Conservation (phyloP, 2,888 invertebrate species). For the Saturnia japonica region DNA sequence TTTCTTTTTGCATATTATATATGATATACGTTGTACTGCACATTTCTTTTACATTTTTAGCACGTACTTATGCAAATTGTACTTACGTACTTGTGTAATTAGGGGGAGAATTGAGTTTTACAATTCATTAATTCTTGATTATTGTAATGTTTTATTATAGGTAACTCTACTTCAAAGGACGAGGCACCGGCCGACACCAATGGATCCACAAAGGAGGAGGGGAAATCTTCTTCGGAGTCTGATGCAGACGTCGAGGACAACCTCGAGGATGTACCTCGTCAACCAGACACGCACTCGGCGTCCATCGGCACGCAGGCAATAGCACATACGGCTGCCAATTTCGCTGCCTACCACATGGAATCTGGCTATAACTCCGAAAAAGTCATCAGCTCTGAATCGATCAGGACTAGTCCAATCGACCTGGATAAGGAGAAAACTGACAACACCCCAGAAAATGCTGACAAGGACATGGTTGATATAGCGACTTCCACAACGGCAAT, state of each 20-base stretch:
- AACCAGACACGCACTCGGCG: conserved; percentile 51
- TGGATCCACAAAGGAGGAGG: conserved; percentile 65
- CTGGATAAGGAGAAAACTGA: conserved; percentile 80
- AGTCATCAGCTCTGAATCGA: conserved; percentile 72
- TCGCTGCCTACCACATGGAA: conserved; percentile 81
- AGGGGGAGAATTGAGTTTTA: neutral
- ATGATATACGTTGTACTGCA: too few species aligned
- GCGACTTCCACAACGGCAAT: conserved; percentile 60
- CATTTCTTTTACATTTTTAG: conserved; percentile 8
- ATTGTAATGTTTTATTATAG: conserved; percentile 45
- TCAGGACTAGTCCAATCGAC: conserved; percentile 73
- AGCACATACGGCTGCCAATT: conserved; percentile 72
- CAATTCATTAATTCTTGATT: neutral
- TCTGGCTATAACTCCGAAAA: conserved; percentile 85
- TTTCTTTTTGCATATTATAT: conserved; percentile 22
- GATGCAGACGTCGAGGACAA: conserved; percentile 93
- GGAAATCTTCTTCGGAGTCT: conserved; percentile 85
- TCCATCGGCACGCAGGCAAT: conserved; percentile 56
- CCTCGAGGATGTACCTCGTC: conserved; percentile 79
- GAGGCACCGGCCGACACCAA: conserved; percentile 53
- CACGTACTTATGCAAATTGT: too few species aligned
- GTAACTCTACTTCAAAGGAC: conserved; percentile 64
- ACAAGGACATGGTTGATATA: conserved; percentile 81
- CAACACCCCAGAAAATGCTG: conserved; percentile 79
- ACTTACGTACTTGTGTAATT: too few species aligned